Evolutionary conservation across 2,797 vertebrate species (phyloP), one percentile per base, ranked within the genome.

Genomic region (Pygocentrus nattereri): DNA sequence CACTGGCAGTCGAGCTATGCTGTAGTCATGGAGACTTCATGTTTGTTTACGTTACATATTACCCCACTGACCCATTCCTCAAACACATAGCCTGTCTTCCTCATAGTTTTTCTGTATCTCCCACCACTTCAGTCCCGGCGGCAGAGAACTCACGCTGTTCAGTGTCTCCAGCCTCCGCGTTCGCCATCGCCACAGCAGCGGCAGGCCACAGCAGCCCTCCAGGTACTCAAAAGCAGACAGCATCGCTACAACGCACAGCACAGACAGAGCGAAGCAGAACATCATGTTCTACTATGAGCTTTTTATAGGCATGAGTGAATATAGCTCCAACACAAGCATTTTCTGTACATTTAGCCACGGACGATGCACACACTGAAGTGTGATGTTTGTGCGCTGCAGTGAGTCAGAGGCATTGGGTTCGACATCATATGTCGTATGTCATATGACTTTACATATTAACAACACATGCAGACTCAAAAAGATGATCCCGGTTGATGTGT

Each of bases 121-220:
- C 19, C 19, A 44, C 81, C 19, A 80, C 49, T 90, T 79, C 91
- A 99, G 97, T 94, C 84, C 97, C 97, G 89, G 92, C 93, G 38
- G 91, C 94, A 47, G 98, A 99, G 87, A 97, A 93, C 88, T 91
- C 95, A 31, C 96, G 97, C 88, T 97, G 96, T 85, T 93, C 97
- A 0, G 97, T 99, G 82, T 98, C 98, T 25, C 97, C 98, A 61
- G 96, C 97, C 38, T 99, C 98, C 82, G 98, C 98, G 2, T 99
- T 99, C 80, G 98, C 98, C 54, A 99, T 99, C 19, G 98, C 98
- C 85, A 99, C 97, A 10, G 98, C 98, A 54, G 98, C 97, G 80
- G 98, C 98, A 4, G 97, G 97, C 79, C 97, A 98, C 0, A 96
- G 96, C 76, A 95, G 97, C 82, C 96, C 97, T 0, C 96, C 97